These are phyloP conservation scores for Coracias cyanogaster DNA, from an alignment of 2,797 vertebrate genomes.

Conservation along the genomic window DNA sequence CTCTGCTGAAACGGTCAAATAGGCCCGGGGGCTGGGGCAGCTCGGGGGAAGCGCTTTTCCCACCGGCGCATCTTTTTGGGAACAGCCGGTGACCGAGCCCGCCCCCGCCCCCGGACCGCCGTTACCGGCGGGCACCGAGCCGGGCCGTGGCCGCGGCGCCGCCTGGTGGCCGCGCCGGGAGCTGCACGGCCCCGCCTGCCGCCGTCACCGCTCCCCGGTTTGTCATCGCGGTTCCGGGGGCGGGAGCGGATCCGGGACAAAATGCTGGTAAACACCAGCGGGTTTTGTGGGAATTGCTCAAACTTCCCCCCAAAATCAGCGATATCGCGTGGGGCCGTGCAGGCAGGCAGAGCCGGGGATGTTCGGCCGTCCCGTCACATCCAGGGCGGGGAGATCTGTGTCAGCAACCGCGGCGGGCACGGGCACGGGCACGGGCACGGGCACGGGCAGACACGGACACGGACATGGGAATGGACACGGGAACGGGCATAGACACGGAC, in stretches of 20 bases:
- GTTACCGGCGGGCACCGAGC: not conserved
- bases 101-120: too few species aligned
- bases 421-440: too few species aligned
- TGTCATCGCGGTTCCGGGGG: not conserved
- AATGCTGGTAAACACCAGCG: not conserved
- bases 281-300: not conserved
- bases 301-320: not conserved
- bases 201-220: too few species aligned
- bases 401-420: too few species aligned
- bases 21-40: too few species aligned
- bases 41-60: rapidly evolving
- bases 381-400: too few species aligned
- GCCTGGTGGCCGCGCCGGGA: not conserved
- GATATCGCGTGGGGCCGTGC: not conserved
- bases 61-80: not conserved
- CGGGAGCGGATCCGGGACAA: too few species aligned
- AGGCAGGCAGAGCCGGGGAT: not conserved
- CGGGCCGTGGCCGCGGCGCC: not conserved
- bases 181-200: not conserved
- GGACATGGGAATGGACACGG: too few species aligned
- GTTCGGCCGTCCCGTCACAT: not conserved
- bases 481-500: too few species aligned
- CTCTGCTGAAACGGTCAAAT: rapidly evolving
- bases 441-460: too few species aligned
- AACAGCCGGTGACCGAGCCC: not conserved